A percentile compares a stretch with the other conserved stretches of the same genome.
Evolutionary conservation across 2,797 vertebrate species (phyloP).

Genomic region (Sebastes dallii): DNA sequence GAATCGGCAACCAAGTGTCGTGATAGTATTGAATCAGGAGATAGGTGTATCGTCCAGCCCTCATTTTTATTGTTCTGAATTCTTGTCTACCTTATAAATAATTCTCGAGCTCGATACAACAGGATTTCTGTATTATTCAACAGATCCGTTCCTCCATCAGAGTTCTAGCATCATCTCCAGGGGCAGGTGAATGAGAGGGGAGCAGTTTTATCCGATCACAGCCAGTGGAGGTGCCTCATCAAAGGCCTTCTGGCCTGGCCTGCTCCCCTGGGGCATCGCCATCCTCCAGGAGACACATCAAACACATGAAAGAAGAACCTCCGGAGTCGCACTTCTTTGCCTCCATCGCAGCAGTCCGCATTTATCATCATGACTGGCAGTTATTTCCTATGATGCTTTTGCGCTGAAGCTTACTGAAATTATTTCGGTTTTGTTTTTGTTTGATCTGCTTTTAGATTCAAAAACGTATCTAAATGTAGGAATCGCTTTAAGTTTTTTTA

Average conservation of each 20-base stretch:
- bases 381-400: constrained; percentile 27
- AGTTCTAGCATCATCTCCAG: constrained; percentile 23
- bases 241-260: constrained; percentile 68
- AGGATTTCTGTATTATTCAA: constrained; percentile 15
- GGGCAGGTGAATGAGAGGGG: constrained; percentile 52
- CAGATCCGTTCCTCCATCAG: constrained; percentile 6
- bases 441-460: background rate
- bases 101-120: constrained; percentile 5
- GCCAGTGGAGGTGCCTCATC: constrained; percentile 64
- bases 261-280: constrained; percentile 51
- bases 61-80: background rate
- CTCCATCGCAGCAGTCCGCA: constrained; percentile 20
- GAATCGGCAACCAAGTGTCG: no score
- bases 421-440: background rate
- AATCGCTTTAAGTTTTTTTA: background rate
- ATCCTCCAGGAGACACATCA: constrained; percentile 70
- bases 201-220: constrained; percentile 62
- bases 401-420: background rate
- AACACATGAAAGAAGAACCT: constrained; percentile 70
- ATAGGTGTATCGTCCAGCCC: no score
- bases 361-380: constrained; percentile 41
- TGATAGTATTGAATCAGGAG: no score
- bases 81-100: constrained; percentile 1
- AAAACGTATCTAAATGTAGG: background rate
- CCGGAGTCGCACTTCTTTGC: constrained; percentile 41